Base-by-base conservation (phyloP, 2,797 vertebrate species). In the Betta splendens region DNA sequence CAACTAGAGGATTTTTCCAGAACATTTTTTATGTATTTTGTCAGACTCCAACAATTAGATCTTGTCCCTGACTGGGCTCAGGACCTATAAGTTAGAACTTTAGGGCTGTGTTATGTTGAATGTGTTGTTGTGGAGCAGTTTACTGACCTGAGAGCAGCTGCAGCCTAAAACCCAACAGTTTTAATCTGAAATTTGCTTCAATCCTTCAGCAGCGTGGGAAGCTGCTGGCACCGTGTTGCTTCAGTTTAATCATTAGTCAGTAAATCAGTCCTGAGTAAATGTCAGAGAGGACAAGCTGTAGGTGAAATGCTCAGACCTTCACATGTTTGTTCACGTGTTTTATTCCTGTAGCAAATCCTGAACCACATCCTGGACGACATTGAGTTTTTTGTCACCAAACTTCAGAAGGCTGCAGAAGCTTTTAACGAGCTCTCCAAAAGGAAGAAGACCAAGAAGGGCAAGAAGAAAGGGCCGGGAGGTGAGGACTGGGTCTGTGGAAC, bases 301-400 rank as follows among this genome's bases (percentile, higher is more conserved):
- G 29, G 35, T 48, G 52, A 46, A 29, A 10, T n/a, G 25, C 5
- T 31, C 11, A 23, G 22, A 40, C 9, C 5, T 40, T 3, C 6
- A 11, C 13, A 15, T 8, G 10, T 23, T 15, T 21, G 5, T 15
- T 35, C 1, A 12, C 20, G 10, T 16, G 11, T n/a, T 32, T 35
- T 44, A 0, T 36, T 26, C 26, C 9, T 1, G 0, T 81, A 99
- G 97, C 95, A 98, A 97, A 98, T 98, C 82, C 92, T 99, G 73
- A 99, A 99, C 85, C 97, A 97, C 83, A 91, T 98, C 86, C 92
- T 99, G 91, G 97, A 98, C 75, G 96, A 98, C 72, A 94, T 99
- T 21, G 97, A 99, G 54, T 93, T 93, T 85, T 98, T 99, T 69
- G 92, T 98, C 65, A 96, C 91, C 64, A 95, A 95, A 82, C 94